Percentiles rank a stretch among this genome's conserved stretches.
These are phyloP conservation scores for Macrosoma leucophasiata DNA, from an alignment of 2,888 invertebrate genomes.

Conservation along the genomic window DNA sequence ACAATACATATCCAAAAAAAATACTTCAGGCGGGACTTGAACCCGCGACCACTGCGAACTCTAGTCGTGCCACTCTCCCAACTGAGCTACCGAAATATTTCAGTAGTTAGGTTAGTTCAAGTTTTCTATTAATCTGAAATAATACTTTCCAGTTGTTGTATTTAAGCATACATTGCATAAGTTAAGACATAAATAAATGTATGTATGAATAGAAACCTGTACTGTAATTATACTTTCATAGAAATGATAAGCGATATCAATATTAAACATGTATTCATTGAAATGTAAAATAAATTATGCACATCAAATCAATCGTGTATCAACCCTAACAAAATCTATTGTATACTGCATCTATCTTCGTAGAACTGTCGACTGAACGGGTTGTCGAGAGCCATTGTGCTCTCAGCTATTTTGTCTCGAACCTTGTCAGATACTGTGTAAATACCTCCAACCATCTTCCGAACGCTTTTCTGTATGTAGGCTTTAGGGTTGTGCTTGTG, in stretches of 20 bases:
- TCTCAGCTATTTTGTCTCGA: conserved; percentile 51
- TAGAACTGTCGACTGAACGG: conserved; percentile 55
- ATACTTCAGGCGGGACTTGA: too few relatives aligned
- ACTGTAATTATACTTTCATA: too few relatives aligned
- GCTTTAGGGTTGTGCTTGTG: conserved; percentile 43
- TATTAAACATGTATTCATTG: too few relatives aligned
- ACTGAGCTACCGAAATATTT: too few relatives aligned
- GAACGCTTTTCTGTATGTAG: conserved; percentile 36
- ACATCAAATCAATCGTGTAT: background rate
- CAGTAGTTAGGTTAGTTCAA: too few relatives aligned
- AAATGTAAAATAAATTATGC: conserved; percentile 7
- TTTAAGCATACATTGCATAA: background rate
- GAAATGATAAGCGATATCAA: too few relatives aligned
- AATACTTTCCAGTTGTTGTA: too few relatives aligned
- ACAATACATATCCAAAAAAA: too few relatives aligned
- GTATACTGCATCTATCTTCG: conserved; percentile 48
- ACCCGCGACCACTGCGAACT: too few relatives aligned
- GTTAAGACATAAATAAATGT: background rate
- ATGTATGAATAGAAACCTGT: too few relatives aligned
- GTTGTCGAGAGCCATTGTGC: conserved; percentile 46
- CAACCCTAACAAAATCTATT: conserved; percentile 29
- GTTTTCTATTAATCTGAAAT: too few relatives aligned
- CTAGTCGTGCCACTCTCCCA: too few relatives aligned
- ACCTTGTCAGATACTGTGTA: conserved; percentile 51
- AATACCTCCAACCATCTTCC: conserved; percentile 44